Conservation (phyloP, 2,113 vertebrate species). For the Tor tambroides region DNA sequence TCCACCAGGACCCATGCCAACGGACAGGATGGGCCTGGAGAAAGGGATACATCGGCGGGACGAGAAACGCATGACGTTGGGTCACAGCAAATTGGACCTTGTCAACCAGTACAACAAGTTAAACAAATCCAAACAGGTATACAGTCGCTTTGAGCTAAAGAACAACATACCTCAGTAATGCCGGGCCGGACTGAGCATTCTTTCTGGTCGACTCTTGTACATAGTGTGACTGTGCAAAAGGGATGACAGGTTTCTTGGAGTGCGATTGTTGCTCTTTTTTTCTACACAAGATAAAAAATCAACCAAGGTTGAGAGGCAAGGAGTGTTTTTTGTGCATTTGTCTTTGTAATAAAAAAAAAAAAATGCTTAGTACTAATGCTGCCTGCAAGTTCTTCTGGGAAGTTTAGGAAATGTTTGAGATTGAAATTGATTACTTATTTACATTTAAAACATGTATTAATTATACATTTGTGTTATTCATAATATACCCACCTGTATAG, state of each 20-base stretch:
- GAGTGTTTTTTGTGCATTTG: background rate
- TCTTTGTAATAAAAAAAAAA: background rate
- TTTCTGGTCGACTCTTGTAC: background rate
- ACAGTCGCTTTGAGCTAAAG: slow-evolving; percentile 89
- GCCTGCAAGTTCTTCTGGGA: slow-evolving; percentile 6
- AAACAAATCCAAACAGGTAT: slow-evolving; percentile 82
- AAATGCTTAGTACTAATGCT: background rate
- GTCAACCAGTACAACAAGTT: slow-evolving; percentile 94
- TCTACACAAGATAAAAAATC: background rate
- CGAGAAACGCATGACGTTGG: slow-evolving; percentile 89
- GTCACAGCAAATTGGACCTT: slow-evolving; percentile 96
- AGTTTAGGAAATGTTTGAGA: no score
- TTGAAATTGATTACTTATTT: background rate
- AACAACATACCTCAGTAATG: slow-evolving; percentile 51
- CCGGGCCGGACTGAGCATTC: background rate
- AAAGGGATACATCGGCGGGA: slow-evolving; percentile 65
- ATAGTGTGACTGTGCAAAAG: background rate
- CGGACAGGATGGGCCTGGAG: background rate
- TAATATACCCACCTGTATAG: background rate
- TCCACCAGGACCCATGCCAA: slow-evolving; percentile 59
- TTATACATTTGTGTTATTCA: background rate
- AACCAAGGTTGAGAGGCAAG: background rate
- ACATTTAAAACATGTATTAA: background rate
- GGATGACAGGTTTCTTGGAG: background rate
- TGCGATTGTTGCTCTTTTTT: background rate